Conservation (phyloP, 2,797 vertebrate species). For the Macroramphosus scolopax region DNA sequence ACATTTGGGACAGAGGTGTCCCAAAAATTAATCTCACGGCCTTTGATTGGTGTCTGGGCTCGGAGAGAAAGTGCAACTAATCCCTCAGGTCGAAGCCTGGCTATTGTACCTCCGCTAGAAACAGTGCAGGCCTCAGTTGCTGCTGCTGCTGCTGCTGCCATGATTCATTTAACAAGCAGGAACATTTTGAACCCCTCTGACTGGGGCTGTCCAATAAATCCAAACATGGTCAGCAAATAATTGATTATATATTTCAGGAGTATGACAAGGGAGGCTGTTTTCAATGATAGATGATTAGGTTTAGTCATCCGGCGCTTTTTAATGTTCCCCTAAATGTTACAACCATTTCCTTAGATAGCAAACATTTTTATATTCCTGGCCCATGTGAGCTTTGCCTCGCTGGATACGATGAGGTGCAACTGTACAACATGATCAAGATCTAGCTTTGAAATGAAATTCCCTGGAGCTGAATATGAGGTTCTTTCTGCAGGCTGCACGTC, state of each 20-base stretch:
- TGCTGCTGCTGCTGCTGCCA: slow-evolving; percentile 30
- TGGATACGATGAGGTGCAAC: neutral
- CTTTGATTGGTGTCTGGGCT: slow-evolving; percentile 27
- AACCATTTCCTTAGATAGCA: neutral
- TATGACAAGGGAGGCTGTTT: slow-evolving; percentile 35
- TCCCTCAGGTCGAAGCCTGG: slow-evolving; percentile 41
- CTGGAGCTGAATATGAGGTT: slow-evolving; percentile 8
- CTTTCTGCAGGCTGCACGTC: slow-evolving; percentile 34
- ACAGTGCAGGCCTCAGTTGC: slow-evolving; percentile 25
- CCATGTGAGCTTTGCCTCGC: neutral
- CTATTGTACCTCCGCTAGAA: slow-evolving; percentile 43
- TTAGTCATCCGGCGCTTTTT: slow-evolving; percentile 26
- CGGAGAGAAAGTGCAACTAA: slow-evolving; percentile 40
- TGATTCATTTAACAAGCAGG: slow-evolving; percentile 53
- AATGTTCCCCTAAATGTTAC: slow-evolving; percentile 14
- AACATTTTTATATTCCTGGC: neutral
- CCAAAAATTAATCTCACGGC: slow-evolving; percentile 23
- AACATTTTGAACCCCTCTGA: slow-evolving; percentile 54
- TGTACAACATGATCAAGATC: neutral
- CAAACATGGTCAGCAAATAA: slow-evolving; percentile 52
- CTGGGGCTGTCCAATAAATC: slow-evolving; percentile 49
- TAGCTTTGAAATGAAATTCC: neutral
- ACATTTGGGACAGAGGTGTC: slow-evolving; percentile 9
- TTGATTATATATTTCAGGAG: slow-evolving; percentile 53
- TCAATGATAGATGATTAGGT: slow-evolving; percentile 37